These are phyloP conservation scores for Temnothorax longispinosus DNA, from an alignment of 1,140 invertebrate genomes.

Conservation along the genomic window DNA sequence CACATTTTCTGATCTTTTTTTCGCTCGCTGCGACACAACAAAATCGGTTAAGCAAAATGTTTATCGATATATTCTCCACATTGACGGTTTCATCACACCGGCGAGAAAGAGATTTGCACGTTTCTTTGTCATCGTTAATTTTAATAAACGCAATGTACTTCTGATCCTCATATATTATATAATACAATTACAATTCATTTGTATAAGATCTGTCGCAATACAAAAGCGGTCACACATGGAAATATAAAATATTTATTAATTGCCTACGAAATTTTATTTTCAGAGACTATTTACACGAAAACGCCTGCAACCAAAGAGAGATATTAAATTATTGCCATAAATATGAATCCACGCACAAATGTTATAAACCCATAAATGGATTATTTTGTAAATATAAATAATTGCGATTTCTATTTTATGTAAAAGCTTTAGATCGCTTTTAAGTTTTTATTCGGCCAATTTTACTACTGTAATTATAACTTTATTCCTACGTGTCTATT, in stretches of 20 bases:
- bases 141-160: neutral
- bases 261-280: neutral
- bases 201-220: neutral
- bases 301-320: neutral
- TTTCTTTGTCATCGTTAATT: conserved; percentile 11
- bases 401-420: neutral
- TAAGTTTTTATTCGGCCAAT: neutral
- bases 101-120: neutral
- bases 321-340: conserved; percentile 15
- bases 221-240: neutral
- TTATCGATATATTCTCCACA: neutral
- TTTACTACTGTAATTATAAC: neutral
- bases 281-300: neutral
- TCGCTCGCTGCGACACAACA: neutral
- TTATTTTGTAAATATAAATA: neutral
- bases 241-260: neutral
- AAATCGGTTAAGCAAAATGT: neutral
- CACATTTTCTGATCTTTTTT: conserved; percentile 9
- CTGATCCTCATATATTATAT: neutral
- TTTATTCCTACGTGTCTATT: neutral
- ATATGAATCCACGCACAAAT: neutral
- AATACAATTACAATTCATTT: neutral
- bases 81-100: neutral
- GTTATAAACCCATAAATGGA: neutral
- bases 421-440: neutral